phyloP scores from a whole-genome alignment of 30 jellyfish, hydroid and myxozoan genomes.

The Clytia hemisphaerica region DNA sequence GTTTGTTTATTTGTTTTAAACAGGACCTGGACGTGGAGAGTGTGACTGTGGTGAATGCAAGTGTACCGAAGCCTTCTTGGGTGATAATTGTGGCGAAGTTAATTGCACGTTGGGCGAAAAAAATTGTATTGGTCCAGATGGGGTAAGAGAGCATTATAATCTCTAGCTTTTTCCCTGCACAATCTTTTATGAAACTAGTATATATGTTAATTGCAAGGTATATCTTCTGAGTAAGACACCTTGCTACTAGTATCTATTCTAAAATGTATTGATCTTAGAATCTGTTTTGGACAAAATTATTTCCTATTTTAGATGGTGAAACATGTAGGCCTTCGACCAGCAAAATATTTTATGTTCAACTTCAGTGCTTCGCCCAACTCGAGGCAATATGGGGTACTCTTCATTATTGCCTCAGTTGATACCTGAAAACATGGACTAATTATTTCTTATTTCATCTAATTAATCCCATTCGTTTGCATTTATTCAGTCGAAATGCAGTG shows the following conservation, averaged over 20 bases:
- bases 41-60: conserved; percentile 39
- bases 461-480: background rate
- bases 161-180: background rate
- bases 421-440: background rate
- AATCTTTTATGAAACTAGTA: too few relatives aligned
- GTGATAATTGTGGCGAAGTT: conserved; percentile 36
- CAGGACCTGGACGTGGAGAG: conserved; percentile 33
- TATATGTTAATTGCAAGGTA: too few relatives aligned
- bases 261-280: too few relatives aligned
- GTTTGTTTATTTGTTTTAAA: background rate
- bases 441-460: background rate
- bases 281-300: too few relatives aligned
- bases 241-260: too few relatives aligned
- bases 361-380: too few relatives aligned
- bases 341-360: too few relatives aligned
- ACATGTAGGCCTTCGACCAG: too few relatives aligned
- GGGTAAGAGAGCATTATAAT: background rate
- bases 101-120: conserved; percentile 22
- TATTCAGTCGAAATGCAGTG: conserved; percentile 63
- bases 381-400: background rate
- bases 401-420: background rate
- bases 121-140: conserved; percentile 19
- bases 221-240: too few relatives aligned
- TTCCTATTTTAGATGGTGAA: too few relatives aligned
- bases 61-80: conserved; percentile 25